Evolutionary conservation across 2,797 vertebrate species (phyloP).

Genomic region (Crocodylus rhombifer): DNA sequence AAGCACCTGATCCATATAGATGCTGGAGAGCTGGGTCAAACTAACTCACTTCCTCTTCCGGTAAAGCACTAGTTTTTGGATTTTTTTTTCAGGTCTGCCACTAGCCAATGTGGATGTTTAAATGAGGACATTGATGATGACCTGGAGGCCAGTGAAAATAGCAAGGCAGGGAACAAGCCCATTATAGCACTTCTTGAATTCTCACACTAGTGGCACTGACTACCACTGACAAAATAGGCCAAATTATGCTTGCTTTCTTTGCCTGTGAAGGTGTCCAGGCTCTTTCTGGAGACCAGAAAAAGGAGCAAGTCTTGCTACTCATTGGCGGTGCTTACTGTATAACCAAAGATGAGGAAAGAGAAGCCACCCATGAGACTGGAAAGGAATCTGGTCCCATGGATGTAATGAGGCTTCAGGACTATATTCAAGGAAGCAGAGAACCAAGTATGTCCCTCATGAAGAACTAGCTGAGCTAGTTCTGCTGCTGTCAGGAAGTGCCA

Average conservation of each 20-base stretch:
- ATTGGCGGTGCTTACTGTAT: too few species aligned
- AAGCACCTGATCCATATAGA: too few species aligned
- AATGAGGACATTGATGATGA: not conserved
- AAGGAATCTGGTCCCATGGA: not conserved
- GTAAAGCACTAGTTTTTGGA: too few species aligned
- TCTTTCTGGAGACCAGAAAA: not conserved
- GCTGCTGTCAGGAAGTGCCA: not conserved
- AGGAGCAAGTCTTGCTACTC: not conserved
- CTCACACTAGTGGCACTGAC: not conserved
- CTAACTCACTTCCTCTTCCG: too few species aligned
- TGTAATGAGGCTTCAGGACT: not conserved
- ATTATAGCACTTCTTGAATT: not conserved
- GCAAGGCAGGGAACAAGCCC: not conserved
- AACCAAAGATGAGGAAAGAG: not conserved
- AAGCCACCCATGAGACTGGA: not conserved
- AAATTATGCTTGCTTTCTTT: not conserved
- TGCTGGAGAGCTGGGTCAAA: too few species aligned
- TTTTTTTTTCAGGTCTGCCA: too few species aligned
- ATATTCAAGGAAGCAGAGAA: not conserved
- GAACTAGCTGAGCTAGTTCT: not conserved
- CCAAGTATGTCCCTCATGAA: not conserved
- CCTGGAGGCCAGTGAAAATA: not conserved
- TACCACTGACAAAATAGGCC: not conserved
- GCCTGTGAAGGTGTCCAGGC: not conserved
- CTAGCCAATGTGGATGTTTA: not conserved